Evolutionary conservation across 92 coral and sea anemone species (phyloP).

Genomic region (Plumapathes pennacea): DNA sequence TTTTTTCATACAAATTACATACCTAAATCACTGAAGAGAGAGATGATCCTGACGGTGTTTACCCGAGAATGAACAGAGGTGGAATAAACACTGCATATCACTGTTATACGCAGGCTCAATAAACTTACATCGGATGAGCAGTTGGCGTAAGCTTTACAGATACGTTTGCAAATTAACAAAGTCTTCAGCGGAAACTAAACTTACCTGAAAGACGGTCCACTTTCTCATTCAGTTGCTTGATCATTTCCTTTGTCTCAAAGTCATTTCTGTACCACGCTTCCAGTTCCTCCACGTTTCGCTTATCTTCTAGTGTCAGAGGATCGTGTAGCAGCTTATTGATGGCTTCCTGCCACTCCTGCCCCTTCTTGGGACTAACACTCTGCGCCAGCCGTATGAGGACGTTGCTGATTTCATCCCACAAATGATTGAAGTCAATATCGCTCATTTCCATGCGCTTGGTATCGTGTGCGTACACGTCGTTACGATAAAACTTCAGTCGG

Average conservation of each 20-base stretch:
- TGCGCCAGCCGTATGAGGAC: constrained; percentile 27
- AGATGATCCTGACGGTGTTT: too few species aligned
- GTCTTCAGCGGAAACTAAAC: too few species aligned
- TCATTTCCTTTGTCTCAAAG: constrained; percentile 16
- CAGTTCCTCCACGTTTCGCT: constrained; percentile 25
- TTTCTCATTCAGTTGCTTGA: too few species aligned
- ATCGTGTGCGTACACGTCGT: constrained; percentile 30
- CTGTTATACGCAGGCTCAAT: too few species aligned
- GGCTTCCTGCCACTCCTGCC: constrained; percentile 24
- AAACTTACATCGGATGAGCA: too few species aligned
- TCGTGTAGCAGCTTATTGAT: constrained; percentile 4
- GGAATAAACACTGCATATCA: too few species aligned
- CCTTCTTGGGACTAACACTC: constrained; percentile 7
- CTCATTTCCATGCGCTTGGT: constrained; percentile 18
- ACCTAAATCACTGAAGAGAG: too few species aligned
- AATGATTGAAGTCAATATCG: constrained; percentile 7
- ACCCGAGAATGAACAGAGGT: too few species aligned
- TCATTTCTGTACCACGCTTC: constrained; percentile 32
- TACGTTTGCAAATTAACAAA: too few species aligned
- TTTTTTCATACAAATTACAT: too few species aligned
- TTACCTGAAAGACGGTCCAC: too few species aligned
- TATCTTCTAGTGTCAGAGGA: constrained; percentile 35
- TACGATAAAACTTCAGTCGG: constrained; percentile 27
- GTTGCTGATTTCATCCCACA: constrained; percentile 21
- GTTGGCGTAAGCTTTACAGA: too few species aligned